Base-by-base conservation (phyloP, 1,140 invertebrate genomes). In the Drosophila takahashii region DNA sequence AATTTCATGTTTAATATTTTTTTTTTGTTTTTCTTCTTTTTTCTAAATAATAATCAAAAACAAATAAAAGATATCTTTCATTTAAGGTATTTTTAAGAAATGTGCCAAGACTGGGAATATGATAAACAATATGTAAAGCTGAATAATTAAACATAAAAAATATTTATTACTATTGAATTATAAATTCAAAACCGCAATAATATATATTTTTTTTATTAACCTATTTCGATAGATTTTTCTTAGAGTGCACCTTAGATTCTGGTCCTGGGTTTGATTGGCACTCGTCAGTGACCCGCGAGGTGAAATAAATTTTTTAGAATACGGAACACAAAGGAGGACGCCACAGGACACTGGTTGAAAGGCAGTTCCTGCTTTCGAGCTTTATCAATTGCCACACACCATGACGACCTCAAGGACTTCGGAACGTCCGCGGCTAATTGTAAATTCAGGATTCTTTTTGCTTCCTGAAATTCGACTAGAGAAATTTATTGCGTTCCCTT, bases 301-400 rank as follows among this genome's bases (percentile, higher is more conserved):
- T 70, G 64, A 42, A 70, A 70, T 39, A 70, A 57, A 26, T 26
- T 69, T 26, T 10, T 54, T 51, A 72, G 67, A 67, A 65, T 58
- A 27, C 37, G 42, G 7, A 41, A 18, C 45, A 56, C 56, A 62
- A 81, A 60, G 39, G 56, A 37, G 44, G 48, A 48, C 81, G 75
- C 81, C 75, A 60, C 81, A 86, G 84, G 84, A 87, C 84, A 79
- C 76, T 84, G 64, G n/a, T 8, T 32, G 27, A 58, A 34, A 18
- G 51, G 36, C 67, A 74, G 71, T n/a, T 37, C 22, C 58, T 34
- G 62, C 59, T 60, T 52, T 70, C 65, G 71, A 77, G 65, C 71
- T 89, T 87, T 89, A 89, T 89, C 84, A 89, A 89, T 89, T 80
- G 62, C 67, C 77, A 79, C 70, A 81, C 69, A 81, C 83, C 83